Evolutionary conservation across 2,888 invertebrate species (phyloP).

Genomic region (Cephus runcator): DNA sequence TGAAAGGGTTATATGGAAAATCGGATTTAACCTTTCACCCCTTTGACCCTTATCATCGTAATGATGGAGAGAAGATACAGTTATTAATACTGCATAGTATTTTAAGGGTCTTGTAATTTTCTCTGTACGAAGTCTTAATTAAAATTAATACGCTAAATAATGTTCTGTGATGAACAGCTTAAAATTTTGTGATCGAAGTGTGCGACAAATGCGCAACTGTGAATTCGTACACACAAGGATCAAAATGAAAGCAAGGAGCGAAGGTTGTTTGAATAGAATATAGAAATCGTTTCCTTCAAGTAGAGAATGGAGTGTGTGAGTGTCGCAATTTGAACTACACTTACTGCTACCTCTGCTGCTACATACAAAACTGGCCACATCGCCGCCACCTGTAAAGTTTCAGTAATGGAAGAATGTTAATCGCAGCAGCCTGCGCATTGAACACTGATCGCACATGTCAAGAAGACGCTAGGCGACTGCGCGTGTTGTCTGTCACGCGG

Average conservation of each 20-base stretch:
- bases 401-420: not conserved
- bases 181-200: not conserved
- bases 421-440: not conserved
- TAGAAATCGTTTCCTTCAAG: not conserved
- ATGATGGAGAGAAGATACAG: not conserved
- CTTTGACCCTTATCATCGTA: conserved; percentile 13
- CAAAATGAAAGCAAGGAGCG: not conserved
- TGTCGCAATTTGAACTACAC: not conserved
- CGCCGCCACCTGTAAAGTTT: not conserved
- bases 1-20: conserved; percentile 38
- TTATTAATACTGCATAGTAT: not conserved
- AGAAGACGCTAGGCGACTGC: conserved; percentile 8
- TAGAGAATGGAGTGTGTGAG: not conserved
- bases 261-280: not conserved
- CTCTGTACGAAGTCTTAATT: not conserved
- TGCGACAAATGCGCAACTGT: not conserved
- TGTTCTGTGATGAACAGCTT: not conserved
- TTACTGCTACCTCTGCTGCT: not conserved
- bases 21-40: conserved; percentile 33
- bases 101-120: not conserved
- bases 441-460: conserved; percentile 7
- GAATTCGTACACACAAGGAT: not conserved
- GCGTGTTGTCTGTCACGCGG: conserved; percentile 16
- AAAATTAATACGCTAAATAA: not conserved
- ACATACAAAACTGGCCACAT: not conserved